Base-by-base conservation (phyloP, 2,113 vertebrate genomes). In the Tinamus guttatus region DNA sequence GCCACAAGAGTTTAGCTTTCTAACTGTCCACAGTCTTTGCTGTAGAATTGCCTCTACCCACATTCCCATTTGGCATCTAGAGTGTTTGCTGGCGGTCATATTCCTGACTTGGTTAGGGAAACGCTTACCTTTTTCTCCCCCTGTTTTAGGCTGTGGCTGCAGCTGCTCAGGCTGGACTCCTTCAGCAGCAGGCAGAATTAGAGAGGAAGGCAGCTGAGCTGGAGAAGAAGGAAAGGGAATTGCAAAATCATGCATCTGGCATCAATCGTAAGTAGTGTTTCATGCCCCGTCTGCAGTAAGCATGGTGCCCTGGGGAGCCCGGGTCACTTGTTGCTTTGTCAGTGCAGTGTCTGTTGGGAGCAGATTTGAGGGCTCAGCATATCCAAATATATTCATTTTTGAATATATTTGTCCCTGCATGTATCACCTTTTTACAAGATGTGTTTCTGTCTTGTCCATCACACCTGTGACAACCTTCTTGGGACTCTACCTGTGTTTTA, bases 161-260 rank as follows among this genome's bases (percentile, higher is more conserved):
- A 5, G 98, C 99, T 3, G 99, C 98, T 9, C 99, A 99, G 94
- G 98, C 98, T 1, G 98, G 98, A 58, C 98, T 99, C 32, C 96
- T 99, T 34, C 98, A 98, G 91, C 99, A 99, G 97, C 99, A 99
- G 98, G 99, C 99, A 43, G 99, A 99, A 87, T 96, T 99, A 86
- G 99, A 99, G 96, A 98, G 94, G 90, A 99, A 99, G 84, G 99
- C 99, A 9, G 99, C 99, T 0, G 99, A 99, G 88, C 93, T 99
- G 92, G 99, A 99, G 16, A 98, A 98, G 71, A 99, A 99, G 96
- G 99, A 99, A 71, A 98, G 98, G 85, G 99, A 99, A 71, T 71
- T 99, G 4, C 98, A 98, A 96, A 99, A 97, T 87, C 98, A 97
- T 0, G 94, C 97, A 22, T 97, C 98, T 70, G 97, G 67, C 93